Base-by-base conservation (phyloP, 2,113 vertebrate species). In the Piprites chloris region DNA sequence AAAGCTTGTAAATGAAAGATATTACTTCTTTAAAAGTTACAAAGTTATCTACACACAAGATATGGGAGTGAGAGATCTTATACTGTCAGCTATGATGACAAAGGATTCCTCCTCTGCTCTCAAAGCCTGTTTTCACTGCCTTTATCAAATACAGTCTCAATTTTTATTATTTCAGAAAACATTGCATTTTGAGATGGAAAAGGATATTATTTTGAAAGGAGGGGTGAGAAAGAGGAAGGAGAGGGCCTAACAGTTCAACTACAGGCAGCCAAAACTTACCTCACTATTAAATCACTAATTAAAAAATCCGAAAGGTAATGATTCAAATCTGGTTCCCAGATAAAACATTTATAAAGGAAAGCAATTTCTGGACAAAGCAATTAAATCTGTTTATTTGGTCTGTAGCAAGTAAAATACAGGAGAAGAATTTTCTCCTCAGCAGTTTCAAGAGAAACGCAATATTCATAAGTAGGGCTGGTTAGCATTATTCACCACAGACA, bases 21-120 rank as follows among this genome's bases (percentile, higher is more conserved):
- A 58, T 3, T 58, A 22, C 41, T 56, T 80, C 26, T 44, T 79
- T 72, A 46, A 50, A 79, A 77, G 42, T 74, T 44, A 50, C 2
- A 77, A 0, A 50, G 44, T 33, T 27, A 28, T 55, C 26, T 44
- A 8, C 0, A 0, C 15, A 17, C 15, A 63, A 47, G 10, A 80
- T 16, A 46, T 15, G 39, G 63, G 49, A 77, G 81, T 19, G 32
- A 73, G 55, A 61, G 49, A 66, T 50, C 20, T 56, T 67, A 19
- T 1, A 22, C n/a, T 73, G 56, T 16, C 46, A 49, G n/a, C 39
- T 42, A 33, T 2, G 15, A 30, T 44, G 55, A 87, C 37, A 73
- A 16, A 71, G 85, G 26, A 61, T 22, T 3, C 39, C 13, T 59
- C 44, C 62, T 61, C 32, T 62, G 37, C 58, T 47, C 71, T 76